Base-by-base conservation (phyloP, 2,797 vertebrate species). In the Varecia variegata region DNA sequence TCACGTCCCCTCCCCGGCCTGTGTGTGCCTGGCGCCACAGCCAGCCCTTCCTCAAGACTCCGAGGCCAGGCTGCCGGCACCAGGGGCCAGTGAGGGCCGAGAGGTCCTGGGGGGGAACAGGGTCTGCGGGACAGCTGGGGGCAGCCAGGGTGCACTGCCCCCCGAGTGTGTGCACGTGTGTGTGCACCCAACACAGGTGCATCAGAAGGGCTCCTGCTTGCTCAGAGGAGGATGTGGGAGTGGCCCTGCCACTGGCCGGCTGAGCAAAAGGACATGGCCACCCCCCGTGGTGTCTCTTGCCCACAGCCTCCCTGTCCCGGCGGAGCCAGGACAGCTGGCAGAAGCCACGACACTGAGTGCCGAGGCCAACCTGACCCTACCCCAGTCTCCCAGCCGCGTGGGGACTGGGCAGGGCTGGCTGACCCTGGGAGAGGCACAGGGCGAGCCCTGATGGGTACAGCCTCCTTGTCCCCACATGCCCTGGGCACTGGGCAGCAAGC, bases 321-420 rank as follows among this genome's bases (percentile, higher is more conserved):
- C 38, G 35, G 1, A 82, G 62, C 86, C 20, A 23, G 35, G n/a
- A 38, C 54, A 27, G 38, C 52, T 1, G 1, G 9, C 4, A 17
- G 23, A 12, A 38, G n/a, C 30, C 20, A 6, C 0, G 2, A 2
- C 9, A 10, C 20, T 0, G 0, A 38, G 27, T 30, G 15, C 32
- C 23, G 9, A 70, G n/a, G n/a, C 62, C 50, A 0, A 25, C 11
- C 77, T 8, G 27, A 4, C 35, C 38, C 13, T 32, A 20, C 2
- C 15, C 47, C 12, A 1, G 2, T 25, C 20, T 77, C 50, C 21
- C 1, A 1, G 56, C 38, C 21, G 5, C 1, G 0, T 3, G 30
- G 70, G 0, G 4, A 18, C 71, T 3, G 3, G 86, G 27, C 65
- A 50, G 32, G 21, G 15, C 2, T 3, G 17, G 23, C n/a, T 56